A percentile compares a stretch with the other conserved stretches of the same genome.
phyloP scores from a whole-genome alignment of 2,113 vertebrate species.

The Megaceryle torquata region DNA sequence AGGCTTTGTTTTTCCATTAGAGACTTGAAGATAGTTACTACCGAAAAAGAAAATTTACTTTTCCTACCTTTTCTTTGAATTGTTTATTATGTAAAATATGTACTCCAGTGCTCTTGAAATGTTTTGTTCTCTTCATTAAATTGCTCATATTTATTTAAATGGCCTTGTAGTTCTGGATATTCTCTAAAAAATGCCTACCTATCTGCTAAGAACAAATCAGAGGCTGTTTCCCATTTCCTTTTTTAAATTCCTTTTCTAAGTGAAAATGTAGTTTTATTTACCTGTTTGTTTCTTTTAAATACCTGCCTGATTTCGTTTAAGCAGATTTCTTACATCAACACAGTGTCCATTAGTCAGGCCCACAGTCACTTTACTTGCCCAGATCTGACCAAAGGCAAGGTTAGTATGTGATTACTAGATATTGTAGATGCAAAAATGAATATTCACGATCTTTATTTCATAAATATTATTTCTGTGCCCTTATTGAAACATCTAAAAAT shows the following conservation, averaged over 20 bases:
- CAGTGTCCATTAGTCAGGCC: not conserved
- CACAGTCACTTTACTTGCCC: not conserved
- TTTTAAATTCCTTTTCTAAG: not conserved
- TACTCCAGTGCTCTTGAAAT: not conserved
- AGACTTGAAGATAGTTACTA: not conserved
- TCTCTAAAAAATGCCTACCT: not conserved
- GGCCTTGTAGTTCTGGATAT: not conserved
- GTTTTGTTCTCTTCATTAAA: slow-evolving; percentile 34
- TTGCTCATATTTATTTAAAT: slow-evolving; percentile 37
- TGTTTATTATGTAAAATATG: not conserved
- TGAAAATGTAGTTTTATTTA: not conserved
- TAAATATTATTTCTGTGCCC: not conserved
- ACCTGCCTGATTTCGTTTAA: not conserved
- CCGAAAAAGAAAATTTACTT: not conserved
- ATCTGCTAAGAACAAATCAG: not conserved
- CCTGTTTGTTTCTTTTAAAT: not conserved
- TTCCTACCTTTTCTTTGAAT: not conserved
- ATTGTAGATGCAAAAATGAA: not conserved
- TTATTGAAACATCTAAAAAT: not conserved
- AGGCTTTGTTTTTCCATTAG: not conserved
- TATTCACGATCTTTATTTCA: not conserved
- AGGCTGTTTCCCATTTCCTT: not conserved
- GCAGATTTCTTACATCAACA: not conserved
- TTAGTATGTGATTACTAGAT: not conserved
- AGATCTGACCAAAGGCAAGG: not conserved